Evolutionary conservation across 2,888 invertebrate genomes (phyloP).

Genomic region (Mythimna albipuncta): DNA sequence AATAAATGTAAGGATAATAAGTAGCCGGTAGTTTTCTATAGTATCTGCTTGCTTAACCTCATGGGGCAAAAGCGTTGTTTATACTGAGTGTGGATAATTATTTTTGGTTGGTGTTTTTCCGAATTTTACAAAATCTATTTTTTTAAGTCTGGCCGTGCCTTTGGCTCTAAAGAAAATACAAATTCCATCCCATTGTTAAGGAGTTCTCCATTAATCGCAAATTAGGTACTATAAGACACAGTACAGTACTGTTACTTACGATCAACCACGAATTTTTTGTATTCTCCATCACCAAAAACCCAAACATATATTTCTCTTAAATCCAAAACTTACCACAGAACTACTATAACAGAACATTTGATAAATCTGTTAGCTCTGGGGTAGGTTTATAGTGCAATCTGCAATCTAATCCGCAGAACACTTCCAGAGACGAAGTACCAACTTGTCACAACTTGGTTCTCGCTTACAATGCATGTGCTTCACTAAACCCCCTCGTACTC

Average conservation of each 20-base stretch:
- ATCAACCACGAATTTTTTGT: background rate
- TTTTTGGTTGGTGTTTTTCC: no score
- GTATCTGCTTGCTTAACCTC: background rate
- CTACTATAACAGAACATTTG: constrained; percentile 56
- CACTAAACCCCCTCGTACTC: constrained; percentile 43
- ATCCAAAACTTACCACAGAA: constrained; percentile 18
- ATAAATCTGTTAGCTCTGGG: constrained; percentile 74
- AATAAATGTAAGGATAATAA: no score
- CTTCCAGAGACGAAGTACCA: constrained; percentile 76
- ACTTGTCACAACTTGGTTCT: constrained; percentile 74
- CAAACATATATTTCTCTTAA: constrained; percentile 12
- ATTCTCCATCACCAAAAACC: background rate
- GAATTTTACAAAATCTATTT: background rate
- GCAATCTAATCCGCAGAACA: constrained; percentile 79
- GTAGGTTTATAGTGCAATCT: constrained; percentile 76
- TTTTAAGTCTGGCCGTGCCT: no score
- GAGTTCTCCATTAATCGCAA: no score
- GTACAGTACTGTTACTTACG: no score
- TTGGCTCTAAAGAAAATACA: no score
- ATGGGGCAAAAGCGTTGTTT: no score
- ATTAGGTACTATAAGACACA: no score
- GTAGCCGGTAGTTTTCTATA: no score
- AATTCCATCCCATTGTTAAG: no score
- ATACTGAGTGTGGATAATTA: no score
- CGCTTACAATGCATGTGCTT: constrained; percentile 69